Percentiles rank a stretch among this genome's conserved stretches.
Evolutionary conservation across 2,888 invertebrate species (phyloP).

Genomic region (Epistrophe grossulariae): DNA sequence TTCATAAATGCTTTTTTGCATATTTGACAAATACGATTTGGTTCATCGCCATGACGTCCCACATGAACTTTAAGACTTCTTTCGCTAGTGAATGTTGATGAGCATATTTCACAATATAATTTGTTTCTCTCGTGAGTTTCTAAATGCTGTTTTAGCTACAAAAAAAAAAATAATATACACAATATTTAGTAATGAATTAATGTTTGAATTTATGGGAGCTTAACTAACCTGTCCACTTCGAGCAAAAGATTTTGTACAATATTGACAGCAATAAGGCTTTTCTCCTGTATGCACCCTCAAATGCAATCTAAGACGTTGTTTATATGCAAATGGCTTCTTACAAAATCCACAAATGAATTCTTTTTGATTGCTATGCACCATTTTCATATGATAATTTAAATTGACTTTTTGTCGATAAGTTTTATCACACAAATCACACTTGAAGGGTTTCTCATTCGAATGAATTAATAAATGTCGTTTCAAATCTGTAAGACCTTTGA

Average conservation of each 20-base stretch:
- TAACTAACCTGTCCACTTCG: constrained; percentile 89
- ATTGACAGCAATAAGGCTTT: constrained; percentile 87
- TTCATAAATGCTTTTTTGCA: constrained; percentile 92
- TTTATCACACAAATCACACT: constrained; percentile 87
- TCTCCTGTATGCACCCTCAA: constrained; percentile 89
- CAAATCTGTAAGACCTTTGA: constrained; percentile 87
- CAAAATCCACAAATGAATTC: constrained; percentile 90
- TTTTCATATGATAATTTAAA: constrained; percentile 86
- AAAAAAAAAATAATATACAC: constrained; percentile 3
- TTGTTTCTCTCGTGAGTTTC: constrained; percentile 88
- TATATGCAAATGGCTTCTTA: constrained; percentile 90
- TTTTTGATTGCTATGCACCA: constrained; percentile 81
- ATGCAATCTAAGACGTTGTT: constrained; percentile 90
- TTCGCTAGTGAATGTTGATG: constrained; percentile 88
- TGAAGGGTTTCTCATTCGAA: constrained; percentile 87
- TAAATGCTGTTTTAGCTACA: constrained; percentile 87
- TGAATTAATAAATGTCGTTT: constrained; percentile 88
- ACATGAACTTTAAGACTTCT: constrained; percentile 87
- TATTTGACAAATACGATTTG: constrained; percentile 91
- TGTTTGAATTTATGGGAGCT: not conserved
- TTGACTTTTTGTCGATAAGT: constrained; percentile 88
- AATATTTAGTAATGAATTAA: not conserved
- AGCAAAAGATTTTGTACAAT: constrained; percentile 88
- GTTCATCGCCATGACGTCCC: constrained; percentile 89
- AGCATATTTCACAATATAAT: constrained; percentile 89